Conservation (phyloP, 2,888 invertebrate genomes). For the Petrolisthes manimaculis region DNA sequence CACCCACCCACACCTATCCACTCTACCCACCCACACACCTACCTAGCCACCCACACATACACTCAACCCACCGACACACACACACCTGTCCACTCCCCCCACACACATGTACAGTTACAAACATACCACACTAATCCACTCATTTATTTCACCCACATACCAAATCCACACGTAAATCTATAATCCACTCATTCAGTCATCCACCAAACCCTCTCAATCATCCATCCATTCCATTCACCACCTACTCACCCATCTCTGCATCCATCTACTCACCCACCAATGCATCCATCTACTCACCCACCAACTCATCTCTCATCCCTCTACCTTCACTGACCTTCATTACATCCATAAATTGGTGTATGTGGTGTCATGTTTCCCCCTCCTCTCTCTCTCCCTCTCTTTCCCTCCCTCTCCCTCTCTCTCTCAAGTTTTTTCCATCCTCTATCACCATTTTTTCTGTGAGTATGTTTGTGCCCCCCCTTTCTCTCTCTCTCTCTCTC, state of each 20-base stretch:
- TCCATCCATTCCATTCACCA: neutral
- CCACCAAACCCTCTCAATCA: neutral
- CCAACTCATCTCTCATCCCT: too few species aligned
- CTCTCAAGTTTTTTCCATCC: too few species aligned
- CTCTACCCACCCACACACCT: neutral
- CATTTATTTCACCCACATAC: too few species aligned
- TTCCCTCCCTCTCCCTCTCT: too few species aligned
- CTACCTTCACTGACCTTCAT: too few species aligned
- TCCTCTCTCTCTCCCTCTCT: too few species aligned
- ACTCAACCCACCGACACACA: neutral
- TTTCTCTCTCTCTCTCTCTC: neutral
- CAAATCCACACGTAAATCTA: too few species aligned
- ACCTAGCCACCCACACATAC: neutral
- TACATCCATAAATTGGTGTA: too few species aligned
- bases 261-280: neutral
- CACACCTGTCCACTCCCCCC: neutral
- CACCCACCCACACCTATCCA: neutral
- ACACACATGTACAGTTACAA: neutral
- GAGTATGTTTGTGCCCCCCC: neutral
- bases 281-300: too few species aligned
- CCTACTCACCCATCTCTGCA: neutral
- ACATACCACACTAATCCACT: too few species aligned
- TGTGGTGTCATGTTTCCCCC: too few species aligned
- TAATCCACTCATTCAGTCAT: neutral
- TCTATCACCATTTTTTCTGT: neutral